Conservation (phyloP, 2,888 invertebrate genomes). For the Apotomis capreana region DNA sequence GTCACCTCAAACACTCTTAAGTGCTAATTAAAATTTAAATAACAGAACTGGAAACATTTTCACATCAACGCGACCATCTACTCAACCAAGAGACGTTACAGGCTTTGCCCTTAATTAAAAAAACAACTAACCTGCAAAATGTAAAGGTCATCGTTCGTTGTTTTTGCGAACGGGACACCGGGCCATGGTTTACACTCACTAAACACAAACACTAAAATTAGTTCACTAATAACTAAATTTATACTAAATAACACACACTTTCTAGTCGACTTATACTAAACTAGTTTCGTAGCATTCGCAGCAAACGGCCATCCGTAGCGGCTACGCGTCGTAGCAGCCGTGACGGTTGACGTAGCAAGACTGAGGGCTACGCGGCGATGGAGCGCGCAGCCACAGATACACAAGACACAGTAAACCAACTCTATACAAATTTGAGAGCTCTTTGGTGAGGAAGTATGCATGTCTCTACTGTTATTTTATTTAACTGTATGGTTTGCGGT, state of each 20-base stretch:
- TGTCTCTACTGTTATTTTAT: slow-evolving; percentile 33
- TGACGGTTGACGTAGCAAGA: slow-evolving; percentile 65
- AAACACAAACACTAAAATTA: slow-evolving; percentile 49
- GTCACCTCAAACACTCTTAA: background rate
- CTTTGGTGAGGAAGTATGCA: slow-evolving; percentile 43
- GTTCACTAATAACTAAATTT: slow-evolving; percentile 18
- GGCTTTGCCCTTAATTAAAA: slow-evolving; percentile 66
- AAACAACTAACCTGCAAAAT: slow-evolving; percentile 76
- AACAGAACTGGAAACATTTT: slow-evolving; percentile 26
- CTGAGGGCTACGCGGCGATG: slow-evolving; percentile 64
- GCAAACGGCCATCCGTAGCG: slow-evolving; percentile 30
- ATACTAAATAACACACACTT: slow-evolving; percentile 29
- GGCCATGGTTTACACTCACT: slow-evolving; percentile 60
- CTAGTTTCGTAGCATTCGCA: slow-evolving; percentile 50
- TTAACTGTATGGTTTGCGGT: slow-evolving; percentile 35
- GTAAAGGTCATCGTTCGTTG: slow-evolving; percentile 71
- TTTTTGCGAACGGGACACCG: slow-evolving; percentile 64
- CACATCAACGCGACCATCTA: slow-evolving; percentile 4
- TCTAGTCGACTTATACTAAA: slow-evolving; percentile 24
- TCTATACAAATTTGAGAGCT: slow-evolving; percentile 48
- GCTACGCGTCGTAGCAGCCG: slow-evolving; percentile 61
- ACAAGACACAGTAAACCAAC: slow-evolving; percentile 43
- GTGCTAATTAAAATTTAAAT: slow-evolving; percentile 21
- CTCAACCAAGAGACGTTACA: slow-evolving; percentile 30
- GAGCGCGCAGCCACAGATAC: slow-evolving; percentile 65